Conservation (phyloP, 64 coral and sea anemone species). For the Montipora cactus region DNA sequence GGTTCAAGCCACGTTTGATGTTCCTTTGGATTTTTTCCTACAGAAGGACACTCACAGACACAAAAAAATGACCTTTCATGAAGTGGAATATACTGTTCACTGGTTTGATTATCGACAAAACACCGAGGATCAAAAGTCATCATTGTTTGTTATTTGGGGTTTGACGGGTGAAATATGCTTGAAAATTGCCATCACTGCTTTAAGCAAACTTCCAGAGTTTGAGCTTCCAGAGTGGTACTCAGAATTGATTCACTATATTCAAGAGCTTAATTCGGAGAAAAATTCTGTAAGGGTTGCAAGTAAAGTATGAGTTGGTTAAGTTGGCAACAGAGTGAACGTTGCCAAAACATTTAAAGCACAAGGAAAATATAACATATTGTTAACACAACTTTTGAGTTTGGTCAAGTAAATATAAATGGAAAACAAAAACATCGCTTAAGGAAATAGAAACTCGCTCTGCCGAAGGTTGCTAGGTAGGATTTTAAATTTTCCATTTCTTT, state of each 20-base stretch:
- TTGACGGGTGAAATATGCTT: constrained; percentile 80
- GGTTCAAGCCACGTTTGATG: constrained; percentile 76
- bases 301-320: background rate
- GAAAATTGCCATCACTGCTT: constrained; percentile 61
- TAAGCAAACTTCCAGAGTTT: constrained; percentile 72
- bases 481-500: no score
- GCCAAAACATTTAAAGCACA: no score
- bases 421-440: no score
- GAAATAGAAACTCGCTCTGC: no score
- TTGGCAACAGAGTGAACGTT: no score
- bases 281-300: background rate
- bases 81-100: constrained; percentile 12
- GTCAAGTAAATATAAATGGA: no score
- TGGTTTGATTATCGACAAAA: constrained; percentile 46
- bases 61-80: background rate
- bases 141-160: constrained; percentile 73
- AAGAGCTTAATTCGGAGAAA: background rate
- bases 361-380: no score
- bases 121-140: background rate
- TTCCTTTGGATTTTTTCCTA: constrained; percentile 88
- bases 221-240: constrained; percentile 32
- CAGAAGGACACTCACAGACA: constrained; percentile 7
- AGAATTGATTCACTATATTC: constrained; percentile 13
- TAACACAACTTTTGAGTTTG: no score
- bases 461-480: no score